These are phyloP conservation scores for Pipistrellus kuhlii DNA, from an alignment of 2,797 vertebrate species.

Conservation along the genomic window DNA sequence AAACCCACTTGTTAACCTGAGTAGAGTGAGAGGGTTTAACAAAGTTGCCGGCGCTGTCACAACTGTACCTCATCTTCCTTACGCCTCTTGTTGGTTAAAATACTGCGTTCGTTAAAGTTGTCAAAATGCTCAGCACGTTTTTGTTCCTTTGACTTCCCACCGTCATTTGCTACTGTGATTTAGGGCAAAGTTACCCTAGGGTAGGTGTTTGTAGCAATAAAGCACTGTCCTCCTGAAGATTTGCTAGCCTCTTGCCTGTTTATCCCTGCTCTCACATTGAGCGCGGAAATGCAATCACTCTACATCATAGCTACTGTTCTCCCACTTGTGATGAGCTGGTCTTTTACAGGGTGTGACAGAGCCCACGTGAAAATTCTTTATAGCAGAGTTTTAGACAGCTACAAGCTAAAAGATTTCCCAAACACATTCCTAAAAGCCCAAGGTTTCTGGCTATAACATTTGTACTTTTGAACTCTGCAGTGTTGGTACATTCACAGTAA, in stretches of 20 bases:
- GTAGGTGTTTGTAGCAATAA: conserved; percentile 56
- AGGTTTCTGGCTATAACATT: conserved; percentile 35
- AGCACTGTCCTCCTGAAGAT: conserved; percentile 36
- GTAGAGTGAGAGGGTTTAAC: neutral
- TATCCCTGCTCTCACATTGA: neutral
- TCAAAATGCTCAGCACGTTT: conserved; percentile 36
- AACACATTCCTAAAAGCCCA: conserved; percentile 27
- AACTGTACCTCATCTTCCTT: conserved; percentile 47
- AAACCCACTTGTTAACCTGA: neutral
- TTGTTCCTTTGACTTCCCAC: conserved; percentile 46
- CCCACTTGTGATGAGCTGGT: neutral
- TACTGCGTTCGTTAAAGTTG: conserved; percentile 6
- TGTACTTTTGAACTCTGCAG: conserved; percentile 61
- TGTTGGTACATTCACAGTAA: conserved; percentile 8
- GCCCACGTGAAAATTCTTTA: conserved; percentile 12
- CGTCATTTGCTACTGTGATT: conserved; percentile 63
- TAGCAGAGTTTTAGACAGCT: conserved; percentile 50
- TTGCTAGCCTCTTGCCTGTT: conserved; percentile 33
- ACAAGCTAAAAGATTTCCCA: conserved; percentile 58
- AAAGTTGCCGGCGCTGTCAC: conserved; percentile 40
- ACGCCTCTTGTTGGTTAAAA: conserved; percentile 60
- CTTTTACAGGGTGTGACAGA: conserved; percentile 16
- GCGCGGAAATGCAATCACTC: conserved; percentile 37
- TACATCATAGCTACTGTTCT: conserved; percentile 28
- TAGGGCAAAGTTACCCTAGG: conserved; percentile 32